Conservation (phyloP, 2,888 invertebrate species). For the Philhelius pedissequus region DNA sequence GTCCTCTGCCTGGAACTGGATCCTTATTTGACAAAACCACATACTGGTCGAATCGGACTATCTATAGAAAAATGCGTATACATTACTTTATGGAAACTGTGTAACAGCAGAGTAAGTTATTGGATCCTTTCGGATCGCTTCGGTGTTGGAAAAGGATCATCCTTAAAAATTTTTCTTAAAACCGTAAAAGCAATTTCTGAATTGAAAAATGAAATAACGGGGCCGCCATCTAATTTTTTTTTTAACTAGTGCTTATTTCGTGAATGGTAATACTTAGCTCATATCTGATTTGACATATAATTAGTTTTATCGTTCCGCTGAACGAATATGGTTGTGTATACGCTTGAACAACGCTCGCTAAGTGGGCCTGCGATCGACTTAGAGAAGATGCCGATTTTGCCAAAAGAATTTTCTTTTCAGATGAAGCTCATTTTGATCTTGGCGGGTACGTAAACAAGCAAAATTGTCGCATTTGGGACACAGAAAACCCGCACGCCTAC, state of each 20-base stretch:
- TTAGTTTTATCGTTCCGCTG: too few species aligned
- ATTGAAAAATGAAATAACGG: background rate
- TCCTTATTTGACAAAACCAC: background rate
- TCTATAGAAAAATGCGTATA: background rate
- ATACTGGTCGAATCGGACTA: background rate
- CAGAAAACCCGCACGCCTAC: too few species aligned
- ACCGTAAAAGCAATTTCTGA: background rate
- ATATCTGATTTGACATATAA: too few species aligned
- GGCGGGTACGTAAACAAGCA: too few species aligned
- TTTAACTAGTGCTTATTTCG: background rate
- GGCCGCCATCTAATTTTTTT: background rate
- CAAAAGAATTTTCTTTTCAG: too few species aligned
- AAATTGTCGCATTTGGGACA: too few species aligned
- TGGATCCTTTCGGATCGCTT: constrained; percentile 2
- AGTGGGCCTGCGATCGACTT: too few species aligned
- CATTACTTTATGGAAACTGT: background rate
- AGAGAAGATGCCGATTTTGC: too few species aligned
- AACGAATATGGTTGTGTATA: too few species aligned
- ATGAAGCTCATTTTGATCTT: too few species aligned
- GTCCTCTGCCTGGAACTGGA: background rate
- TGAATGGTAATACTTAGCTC: too few species aligned
- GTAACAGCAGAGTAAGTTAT: background rate
- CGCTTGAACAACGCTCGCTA: too few species aligned
- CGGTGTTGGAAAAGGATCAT: background rate
- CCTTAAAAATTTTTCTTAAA: background rate